Conservation (phyloP, 2,888 invertebrate species). For the Carpatolechia fugitivella region DNA sequence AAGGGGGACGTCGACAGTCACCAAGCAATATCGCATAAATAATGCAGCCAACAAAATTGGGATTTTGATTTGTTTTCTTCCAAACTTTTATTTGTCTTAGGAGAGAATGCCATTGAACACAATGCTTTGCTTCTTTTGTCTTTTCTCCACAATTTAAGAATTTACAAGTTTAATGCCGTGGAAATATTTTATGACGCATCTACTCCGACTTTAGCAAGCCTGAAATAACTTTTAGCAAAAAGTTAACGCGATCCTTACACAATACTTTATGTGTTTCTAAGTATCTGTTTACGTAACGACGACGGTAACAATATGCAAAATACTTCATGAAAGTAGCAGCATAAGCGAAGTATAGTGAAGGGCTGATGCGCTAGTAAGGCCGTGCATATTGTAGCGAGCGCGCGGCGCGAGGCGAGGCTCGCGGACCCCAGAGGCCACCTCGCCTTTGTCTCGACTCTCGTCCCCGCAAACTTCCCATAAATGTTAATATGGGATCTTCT, state of each 20-base stretch:
- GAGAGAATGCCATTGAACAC: constrained; percentile 46
- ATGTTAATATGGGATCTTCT: constrained; percentile 79
- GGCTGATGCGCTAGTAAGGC: constrained; percentile 16
- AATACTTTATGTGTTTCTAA: background rate
- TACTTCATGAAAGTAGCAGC: no score
- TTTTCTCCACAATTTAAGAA: constrained; percentile 28
- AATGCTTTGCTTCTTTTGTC: constrained; percentile 49
- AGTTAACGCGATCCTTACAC: background rate
- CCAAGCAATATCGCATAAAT: constrained; percentile 76
- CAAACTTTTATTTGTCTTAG: constrained; percentile 73
- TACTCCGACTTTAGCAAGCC: background rate
- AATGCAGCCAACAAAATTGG: constrained; percentile 74
- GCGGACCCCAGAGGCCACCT: constrained; percentile 45
- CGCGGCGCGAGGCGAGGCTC: constrained; percentile 30
- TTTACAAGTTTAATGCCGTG: constrained; percentile 42
- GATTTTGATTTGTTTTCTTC: constrained; percentile 77
- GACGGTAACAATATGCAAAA: no score
- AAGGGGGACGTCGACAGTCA: constrained; percentile 65
- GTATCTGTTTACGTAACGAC: no score
- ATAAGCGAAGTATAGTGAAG: background rate
- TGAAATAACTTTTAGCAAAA: background rate
- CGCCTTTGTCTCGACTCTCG: constrained; percentile 75
- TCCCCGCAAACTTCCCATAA: constrained; percentile 79
- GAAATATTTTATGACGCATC: constrained; percentile 43
- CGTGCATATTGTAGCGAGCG: constrained; percentile 45